phyloP scores from a whole-genome alignment of 2,113 vertebrate genomes.

The Loxodonta africana region DNA sequence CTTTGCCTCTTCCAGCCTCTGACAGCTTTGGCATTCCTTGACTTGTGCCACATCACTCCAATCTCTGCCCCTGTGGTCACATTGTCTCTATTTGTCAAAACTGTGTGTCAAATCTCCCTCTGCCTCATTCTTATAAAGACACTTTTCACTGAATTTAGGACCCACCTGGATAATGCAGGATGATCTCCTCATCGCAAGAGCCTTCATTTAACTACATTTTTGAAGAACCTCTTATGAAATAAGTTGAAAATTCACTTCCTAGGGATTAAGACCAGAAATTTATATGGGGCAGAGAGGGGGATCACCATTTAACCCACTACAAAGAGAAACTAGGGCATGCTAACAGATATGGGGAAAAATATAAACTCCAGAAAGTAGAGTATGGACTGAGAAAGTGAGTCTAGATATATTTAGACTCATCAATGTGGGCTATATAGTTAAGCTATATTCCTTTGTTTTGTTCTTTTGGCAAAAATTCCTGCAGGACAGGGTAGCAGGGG shows the following conservation, averaged over 20 bases:
- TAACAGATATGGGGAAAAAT: background rate
- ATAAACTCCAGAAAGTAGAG: background rate
- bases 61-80: background rate
- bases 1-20: background rate
- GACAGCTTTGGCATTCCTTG: background rate
- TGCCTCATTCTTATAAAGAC: background rate
- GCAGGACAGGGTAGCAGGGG: background rate
- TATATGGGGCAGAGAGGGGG: background rate
- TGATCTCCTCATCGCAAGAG: background rate
- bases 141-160: background rate
- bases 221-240: background rate
- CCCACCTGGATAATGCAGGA: background rate
- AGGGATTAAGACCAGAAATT: background rate
- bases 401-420: background rate
- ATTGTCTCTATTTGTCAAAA: background rate
- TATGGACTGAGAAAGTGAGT: background rate
- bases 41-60: background rate
- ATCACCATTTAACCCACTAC: background rate
- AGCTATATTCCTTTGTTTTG: constrained; percentile 6
- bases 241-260: background rate
- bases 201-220: background rate
- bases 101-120: background rate
- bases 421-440: background rate
- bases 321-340: constrained; percentile 20
- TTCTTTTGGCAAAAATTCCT: constrained; percentile 39